Evolutionary conservation across 2,797 vertebrate genomes (phyloP), one percentile per base, ranked within the genome.

Genomic region (Echeneis naucrates): DNA sequence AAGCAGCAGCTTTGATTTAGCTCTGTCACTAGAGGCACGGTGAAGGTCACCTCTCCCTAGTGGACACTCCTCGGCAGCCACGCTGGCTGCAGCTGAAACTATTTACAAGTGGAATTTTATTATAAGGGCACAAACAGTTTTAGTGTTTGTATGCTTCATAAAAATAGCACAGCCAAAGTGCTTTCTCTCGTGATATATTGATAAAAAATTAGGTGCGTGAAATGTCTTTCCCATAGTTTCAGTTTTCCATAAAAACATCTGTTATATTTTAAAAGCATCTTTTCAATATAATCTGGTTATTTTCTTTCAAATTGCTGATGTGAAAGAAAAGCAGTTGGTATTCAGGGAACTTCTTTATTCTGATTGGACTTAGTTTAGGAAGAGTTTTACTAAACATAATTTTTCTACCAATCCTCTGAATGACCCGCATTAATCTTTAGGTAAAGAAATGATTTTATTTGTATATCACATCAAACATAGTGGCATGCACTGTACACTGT

Each of bases 1-100:
- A 86, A 90, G 88, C 86, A 84, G 84, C 83, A 80, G 82, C 82
- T 90, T 84, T 92, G 92, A 92, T 93, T 93, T 90, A 87, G 87
- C 79, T 79, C 63, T 78, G 83, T 89, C 88, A 88, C 81, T 68
- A 79, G 76, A 86, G 84, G 69, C 72, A 80, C 76, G 71, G 42
- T 79, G 88, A 92, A 93, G 91, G 92, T 92, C 85, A 84, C 78
- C 73, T 85, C 68, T 87, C 79, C 79, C 74, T 77, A 59, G 32
- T 32, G 79, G 72, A 83, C 75, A 72, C 71, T 82, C 57, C 64
- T 66, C 58, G 73, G 87, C 71, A 77, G 87, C 83, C 84, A 35
- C 5, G 38, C 55, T 57, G 77, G 77, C 85, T 83, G 74, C 19
- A 14, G 32, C 81, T 82, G 53, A 76, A 77, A 75, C 72, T 62